These are phyloP conservation scores for Batillaria attramentaria DNA, from an alignment of 1,140 invertebrate species.

Conservation along the genomic window DNA sequence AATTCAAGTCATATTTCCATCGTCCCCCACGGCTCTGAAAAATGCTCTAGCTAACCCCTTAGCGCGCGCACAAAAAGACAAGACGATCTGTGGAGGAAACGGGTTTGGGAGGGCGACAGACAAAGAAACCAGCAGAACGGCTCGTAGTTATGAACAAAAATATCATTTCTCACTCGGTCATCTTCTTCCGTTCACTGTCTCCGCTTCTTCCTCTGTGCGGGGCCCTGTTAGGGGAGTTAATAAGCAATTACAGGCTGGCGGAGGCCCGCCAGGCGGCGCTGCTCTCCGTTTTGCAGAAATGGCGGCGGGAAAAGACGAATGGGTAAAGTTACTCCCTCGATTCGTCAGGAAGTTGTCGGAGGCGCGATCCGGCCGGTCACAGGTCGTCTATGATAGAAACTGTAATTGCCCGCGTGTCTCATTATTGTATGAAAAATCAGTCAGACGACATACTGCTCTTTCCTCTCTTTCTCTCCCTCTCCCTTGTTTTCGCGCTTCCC, in stretches of 20 bases:
- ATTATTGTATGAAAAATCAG: constrained; percentile 24
- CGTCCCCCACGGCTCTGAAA: neutral
- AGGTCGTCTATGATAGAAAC: constrained; percentile 3
- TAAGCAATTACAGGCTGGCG: constrained; percentile 21
- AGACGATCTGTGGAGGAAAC: no score
- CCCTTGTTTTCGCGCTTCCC: no score
- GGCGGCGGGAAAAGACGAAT: neutral
- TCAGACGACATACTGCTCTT: constrained; percentile 1
- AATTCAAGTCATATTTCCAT: no score
- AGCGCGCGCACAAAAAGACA: no score
- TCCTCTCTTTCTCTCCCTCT: neutral
- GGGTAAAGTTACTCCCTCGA: neutral
- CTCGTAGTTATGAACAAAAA: no score
- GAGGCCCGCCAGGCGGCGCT: neutral
- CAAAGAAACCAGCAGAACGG: no score
- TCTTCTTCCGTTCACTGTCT: neutral
- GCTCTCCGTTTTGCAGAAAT: neutral
- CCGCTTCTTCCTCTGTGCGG: neutral
- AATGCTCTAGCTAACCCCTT: no score
- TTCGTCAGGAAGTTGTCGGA: neutral
- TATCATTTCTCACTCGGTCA: constrained; percentile 14
- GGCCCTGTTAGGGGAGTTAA: constrained; percentile 18
- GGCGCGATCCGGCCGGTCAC: neutral
- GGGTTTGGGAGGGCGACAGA: no score
- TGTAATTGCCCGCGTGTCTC: neutral